Evolutionary conservation across 2,113 vertebrate genomes (phyloP).

Genomic region (Dipodomys stephensi): DNA sequence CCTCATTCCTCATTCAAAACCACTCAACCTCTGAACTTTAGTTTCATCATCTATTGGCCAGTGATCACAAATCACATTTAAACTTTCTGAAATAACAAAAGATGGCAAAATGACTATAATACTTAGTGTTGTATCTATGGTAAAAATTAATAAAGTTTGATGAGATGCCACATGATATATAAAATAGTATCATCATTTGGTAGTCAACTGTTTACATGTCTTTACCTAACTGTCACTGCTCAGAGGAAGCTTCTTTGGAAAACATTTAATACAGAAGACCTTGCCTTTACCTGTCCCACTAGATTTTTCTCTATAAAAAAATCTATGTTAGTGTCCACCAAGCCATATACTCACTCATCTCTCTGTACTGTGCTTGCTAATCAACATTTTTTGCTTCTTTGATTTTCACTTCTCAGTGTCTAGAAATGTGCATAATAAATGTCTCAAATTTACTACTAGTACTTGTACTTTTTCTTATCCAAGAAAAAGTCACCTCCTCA

Average conservation of each 20-base stretch:
- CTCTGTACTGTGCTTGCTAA: neutral
- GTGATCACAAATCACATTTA: neutral
- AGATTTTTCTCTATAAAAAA: neutral
- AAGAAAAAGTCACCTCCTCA: neutral
- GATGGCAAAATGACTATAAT: neutral
- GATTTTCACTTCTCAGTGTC: neutral
- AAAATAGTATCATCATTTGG: neutral
- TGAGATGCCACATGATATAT: neutral
- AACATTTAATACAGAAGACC: neutral
- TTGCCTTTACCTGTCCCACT: neutral
- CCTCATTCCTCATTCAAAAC: neutral
- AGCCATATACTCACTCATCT: neutral
- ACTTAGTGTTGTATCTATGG: neutral
- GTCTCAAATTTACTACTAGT: neutral
- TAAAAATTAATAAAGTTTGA: neutral
- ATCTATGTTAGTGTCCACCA: neutral
- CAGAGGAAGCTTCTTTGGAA: accelerated
- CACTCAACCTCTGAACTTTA: neutral
- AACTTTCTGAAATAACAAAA: neutral
- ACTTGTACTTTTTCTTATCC: neutral
- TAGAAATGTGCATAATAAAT: neutral
- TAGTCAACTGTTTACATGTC: neutral
- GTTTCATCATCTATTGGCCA: neutral
- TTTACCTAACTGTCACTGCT: neutral
- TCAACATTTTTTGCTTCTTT: neutral